phyloP scores from a whole-genome alignment of 23 tunicate genomes.

The Styela clava region DNA sequence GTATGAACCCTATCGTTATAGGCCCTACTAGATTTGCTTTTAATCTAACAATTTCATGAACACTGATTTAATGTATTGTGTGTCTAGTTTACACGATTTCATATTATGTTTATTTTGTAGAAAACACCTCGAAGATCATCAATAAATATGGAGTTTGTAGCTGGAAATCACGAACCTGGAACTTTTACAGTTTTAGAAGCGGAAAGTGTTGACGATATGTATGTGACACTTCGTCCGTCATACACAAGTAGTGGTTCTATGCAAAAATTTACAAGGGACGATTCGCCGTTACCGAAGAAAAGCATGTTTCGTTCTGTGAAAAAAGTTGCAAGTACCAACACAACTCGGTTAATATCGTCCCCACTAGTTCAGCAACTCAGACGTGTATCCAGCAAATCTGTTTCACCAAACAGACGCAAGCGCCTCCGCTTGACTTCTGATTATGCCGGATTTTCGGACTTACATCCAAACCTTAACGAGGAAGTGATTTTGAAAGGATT shows the following conservation, averaged over 20 bases:
- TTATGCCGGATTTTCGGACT: not conserved
- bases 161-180: not conserved
- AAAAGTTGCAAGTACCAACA: not conserved
- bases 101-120: not conserved
- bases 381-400: not conserved
- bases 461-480: not conserved
- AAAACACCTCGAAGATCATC: not conserved
- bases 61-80: too few relatives aligned
- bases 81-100: too few relatives aligned
- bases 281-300: constrained; percentile 1
- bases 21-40: too few relatives aligned
- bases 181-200: not conserved
- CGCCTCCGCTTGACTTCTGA: not conserved
- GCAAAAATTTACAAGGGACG: not conserved
- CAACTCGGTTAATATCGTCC: constrained; percentile 3
- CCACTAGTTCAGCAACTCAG: not conserved
- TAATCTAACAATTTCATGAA: too few relatives aligned
- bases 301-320: constrained; percentile 1
- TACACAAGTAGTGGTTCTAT: not conserved
- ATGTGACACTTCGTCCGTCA: not conserved
- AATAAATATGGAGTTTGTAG: not conserved
- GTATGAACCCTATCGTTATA: too few relatives aligned
- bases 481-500: not conserved
- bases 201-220: not conserved
- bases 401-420: not conserved